Evolutionary conservation across 2,888 invertebrate species (phyloP).

Genomic region (Sialis lutaria): DNA sequence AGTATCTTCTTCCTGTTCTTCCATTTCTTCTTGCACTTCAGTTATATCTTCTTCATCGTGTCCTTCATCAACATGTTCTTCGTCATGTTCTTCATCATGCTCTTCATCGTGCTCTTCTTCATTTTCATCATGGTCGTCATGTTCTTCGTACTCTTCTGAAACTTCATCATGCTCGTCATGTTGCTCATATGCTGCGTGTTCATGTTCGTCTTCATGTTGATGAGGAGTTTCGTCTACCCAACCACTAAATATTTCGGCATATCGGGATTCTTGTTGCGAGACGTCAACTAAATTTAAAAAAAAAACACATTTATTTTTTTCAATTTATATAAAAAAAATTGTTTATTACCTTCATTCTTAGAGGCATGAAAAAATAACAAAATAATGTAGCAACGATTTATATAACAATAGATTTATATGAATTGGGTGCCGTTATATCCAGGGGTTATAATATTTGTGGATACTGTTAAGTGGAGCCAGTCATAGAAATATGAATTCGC

Average conservation of each 20-base stretch:
- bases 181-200: slow-evolving; percentile 33
- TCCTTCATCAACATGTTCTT: too few species aligned
- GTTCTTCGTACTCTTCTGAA: slow-evolving; percentile 17
- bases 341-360: too few species aligned
- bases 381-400: too few species aligned
- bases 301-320: background rate
- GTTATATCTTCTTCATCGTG: too few species aligned
- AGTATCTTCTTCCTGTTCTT: slow-evolving; percentile 10
- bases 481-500: too few species aligned
- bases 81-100: slow-evolving; percentile 3
- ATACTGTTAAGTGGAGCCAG: too few species aligned
- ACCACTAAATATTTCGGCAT: slow-evolving; percentile 58
- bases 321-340: background rate
- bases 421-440: too few species aligned
- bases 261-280: slow-evolving; percentile 44
- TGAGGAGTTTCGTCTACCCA: slow-evolving; percentile 50
- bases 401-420: too few species aligned
- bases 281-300: slow-evolving; percentile 31
- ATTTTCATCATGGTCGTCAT: slow-evolving; percentile 18
- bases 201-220: slow-evolving; percentile 20
- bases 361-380: too few species aligned
- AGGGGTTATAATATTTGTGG: too few species aligned
- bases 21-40: background rate
- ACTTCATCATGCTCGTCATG: slow-evolving; percentile 26
- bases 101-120: slow-evolving; percentile 14